A percentile compares a stretch with the other conserved stretches of the same genome.
Conservation (phyloP, 2,888 invertebrate genomes). For the Clistopyga incitator region DNA sequence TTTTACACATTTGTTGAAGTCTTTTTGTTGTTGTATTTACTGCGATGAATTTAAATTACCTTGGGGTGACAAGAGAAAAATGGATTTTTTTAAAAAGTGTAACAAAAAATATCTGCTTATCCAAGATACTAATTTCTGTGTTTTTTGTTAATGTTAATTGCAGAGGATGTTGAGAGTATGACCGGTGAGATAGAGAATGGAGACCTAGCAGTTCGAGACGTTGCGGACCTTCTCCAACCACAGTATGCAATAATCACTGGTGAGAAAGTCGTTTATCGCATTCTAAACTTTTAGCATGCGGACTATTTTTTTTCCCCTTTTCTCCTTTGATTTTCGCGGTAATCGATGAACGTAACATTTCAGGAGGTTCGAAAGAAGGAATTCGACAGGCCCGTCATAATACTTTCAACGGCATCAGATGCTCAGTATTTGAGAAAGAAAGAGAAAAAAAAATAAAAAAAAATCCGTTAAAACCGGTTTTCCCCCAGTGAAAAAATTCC, state of each 20-base stretch:
- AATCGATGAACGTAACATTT: not conserved
- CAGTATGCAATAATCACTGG: constrained; percentile 96
- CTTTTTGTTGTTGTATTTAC: no score
- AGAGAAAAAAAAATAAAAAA: no score
- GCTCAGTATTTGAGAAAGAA: constrained; percentile 47
- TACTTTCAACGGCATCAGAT: constrained; percentile 34
- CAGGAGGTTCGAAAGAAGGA: not conserved
- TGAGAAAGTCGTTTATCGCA: constrained; percentile 74
- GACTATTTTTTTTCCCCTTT: constrained; percentile 21
- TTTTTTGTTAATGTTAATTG: constrained; percentile 69
- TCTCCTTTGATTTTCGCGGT: constrained; percentile 8
- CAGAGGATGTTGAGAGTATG: constrained; percentile 84
- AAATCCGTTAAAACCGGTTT: constrained; percentile 73
- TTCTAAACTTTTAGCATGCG: not conserved
- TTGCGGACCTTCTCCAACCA: constrained; percentile 94
- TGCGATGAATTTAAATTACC: no score
- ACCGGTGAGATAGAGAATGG: constrained; percentile 87
- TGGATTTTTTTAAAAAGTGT: no score
- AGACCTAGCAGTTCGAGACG: constrained; percentile 90
- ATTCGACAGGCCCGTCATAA: constrained; percentile 27
- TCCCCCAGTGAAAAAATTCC: constrained; percentile 52
- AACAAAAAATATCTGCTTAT: not conserved
- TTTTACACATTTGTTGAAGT: no score
- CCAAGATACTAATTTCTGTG: constrained; percentile 60
- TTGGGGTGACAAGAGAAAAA: no score